Evolutionary conservation across 2,113 vertebrate species (phyloP), one percentile per base, ranked within the genome.

Genomic region (Silurus asotus): DNA sequence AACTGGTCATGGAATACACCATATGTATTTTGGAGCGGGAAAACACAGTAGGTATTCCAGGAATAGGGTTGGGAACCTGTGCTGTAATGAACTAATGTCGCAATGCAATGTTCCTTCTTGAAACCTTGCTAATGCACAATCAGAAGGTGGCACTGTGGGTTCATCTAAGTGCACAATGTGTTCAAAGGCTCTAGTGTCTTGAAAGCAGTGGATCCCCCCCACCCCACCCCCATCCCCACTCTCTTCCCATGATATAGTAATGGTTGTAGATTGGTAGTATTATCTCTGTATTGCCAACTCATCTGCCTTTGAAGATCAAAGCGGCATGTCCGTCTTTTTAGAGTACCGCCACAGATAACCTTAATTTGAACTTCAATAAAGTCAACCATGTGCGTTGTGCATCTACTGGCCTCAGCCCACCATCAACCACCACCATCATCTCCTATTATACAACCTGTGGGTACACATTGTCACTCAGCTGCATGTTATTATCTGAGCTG

Each of bases 281-380:
- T 94, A 92, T 91, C 88, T 88, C 90, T 88, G 91, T 94, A 94
- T 94, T 93, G 91, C 88, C 89, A 85, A 88, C 88, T 92, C 92
- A 92, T 94, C 92, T 91, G 84, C 84, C 94, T 95, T 94, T 94
- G 94, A 94, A 93, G 94, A 95, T 95, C 91, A 95, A 94, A 93
- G 93, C 55, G 9, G 10, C 86, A 67, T 51, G 69, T 65, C 51
- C 79, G 84, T 84, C 89, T 93, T 89, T 93, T 91, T 94, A 74
- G 84, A 89, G 90, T 85, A 84, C 93, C 91, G 92, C 84, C 90
- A 5, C 76, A 67, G 90, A 95, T 94, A 94, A 94, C 92, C 86
- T 75, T 81, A 45, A 59, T 59, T 85, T 92, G 90, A 91, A 91
- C 93, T 91, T 92, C 94, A 91, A 94, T 94, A 94, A 95, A 94